Percentiles rank a stretch among this genome's conserved stretches.
Conservation (phyloP, 2,113 vertebrate genomes). For the Indri indri region DNA sequence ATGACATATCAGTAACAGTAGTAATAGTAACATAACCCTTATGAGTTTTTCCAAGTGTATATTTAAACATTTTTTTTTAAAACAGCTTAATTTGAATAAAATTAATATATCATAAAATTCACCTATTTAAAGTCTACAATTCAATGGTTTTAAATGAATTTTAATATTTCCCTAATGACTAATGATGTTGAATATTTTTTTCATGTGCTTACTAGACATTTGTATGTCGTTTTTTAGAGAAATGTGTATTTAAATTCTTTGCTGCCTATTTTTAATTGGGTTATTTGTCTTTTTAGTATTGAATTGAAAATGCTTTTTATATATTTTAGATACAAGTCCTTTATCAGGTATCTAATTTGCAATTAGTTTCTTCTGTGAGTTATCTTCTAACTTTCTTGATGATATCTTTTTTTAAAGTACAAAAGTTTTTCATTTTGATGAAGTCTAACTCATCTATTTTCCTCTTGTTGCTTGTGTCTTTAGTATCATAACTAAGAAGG, state of each 20-base stretch:
- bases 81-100: neutral
- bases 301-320: neutral
- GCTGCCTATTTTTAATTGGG: neutral
- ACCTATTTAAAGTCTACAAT: neutral
- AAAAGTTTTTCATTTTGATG: neutral
- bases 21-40: neutral
- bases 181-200: neutral
- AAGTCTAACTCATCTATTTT: neutral
- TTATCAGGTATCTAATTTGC: neutral
- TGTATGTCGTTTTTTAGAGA: neutral
- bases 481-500: neutral
- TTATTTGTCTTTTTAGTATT: neutral
- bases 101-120: neutral
- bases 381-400: neutral
- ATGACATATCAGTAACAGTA: neutral
- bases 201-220: neutral
- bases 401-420: neutral
- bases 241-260: neutral
- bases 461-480: neutral
- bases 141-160: neutral
- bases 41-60: neutral
- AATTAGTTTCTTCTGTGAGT: neutral
- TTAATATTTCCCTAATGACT: neutral
- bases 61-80: conserved; percentile 3
- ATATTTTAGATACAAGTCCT: neutral